Evolutionary conservation across 2,797 vertebrate genomes (phyloP), one percentile per base, ranked within the genome.

Genomic region (Nannoperca australis): DNA sequence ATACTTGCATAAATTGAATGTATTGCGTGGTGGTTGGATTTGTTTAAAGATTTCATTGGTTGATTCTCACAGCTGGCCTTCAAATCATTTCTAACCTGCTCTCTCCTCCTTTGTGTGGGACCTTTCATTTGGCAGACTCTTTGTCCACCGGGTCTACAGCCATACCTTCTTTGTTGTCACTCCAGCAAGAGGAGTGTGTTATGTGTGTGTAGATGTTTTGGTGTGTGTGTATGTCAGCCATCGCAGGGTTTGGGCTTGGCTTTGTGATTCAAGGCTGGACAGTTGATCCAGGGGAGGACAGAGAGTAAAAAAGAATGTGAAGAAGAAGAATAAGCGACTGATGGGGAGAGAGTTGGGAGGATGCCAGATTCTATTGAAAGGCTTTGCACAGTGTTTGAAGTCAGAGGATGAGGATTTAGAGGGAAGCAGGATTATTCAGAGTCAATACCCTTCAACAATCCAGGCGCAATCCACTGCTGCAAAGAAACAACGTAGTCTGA

Each of bases 271-370:
- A 68, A 50, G 85, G 80, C 82, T 73, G 90, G 91, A 91, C 89
- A 93, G 91, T 90, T 91, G 93, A 93, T 93, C 92, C 91, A 91
- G 86, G 87, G 90, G 89, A 91, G 90, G 91, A 93, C 85, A 83
- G 90, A 84, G 86, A 82, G 82, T 40, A 87, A 90, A 85, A 77
- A 90, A 90, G 84, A 91, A 91, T 88, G 85, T 20, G 30, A 76
- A 71, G 84, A 90, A 87, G 84, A 89, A 91, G 89, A 93, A 92
- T 88, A 88, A 91, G 78, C 67, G 76, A 88, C 72, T 83, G 90
- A 91, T 65, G 75, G 89, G 88, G 91, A 91, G 91, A 92, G 83
- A 85, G 87, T 91, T 94, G 92, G 91, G 91, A 89, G 81, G 85
- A 85, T 79, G 93, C 93, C 93, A 93, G 91, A 40, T 79, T 88